These are phyloP conservation scores for Hetaerina americana DNA, from an alignment of 1,140 invertebrate genomes.

Conservation along the genomic window DNA sequence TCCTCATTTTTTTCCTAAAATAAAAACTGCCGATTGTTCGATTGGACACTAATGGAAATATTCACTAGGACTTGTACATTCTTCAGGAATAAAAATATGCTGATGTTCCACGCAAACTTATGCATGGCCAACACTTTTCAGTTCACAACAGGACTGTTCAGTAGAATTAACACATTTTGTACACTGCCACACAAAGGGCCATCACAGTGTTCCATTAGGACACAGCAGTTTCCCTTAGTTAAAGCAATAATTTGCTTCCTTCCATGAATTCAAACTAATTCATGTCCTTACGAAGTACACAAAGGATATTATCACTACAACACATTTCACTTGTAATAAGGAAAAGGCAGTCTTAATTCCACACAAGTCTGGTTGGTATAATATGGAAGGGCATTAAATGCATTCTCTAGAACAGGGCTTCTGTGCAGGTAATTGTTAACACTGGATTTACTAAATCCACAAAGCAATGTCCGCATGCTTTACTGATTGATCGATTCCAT, in stretches of 20 bases:
- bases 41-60: neutral
- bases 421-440: neutral
- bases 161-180: neutral
- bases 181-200: neutral
- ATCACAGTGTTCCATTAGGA: neutral
- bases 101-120: neutral
- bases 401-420: neutral
- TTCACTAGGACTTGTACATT: neutral
- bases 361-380: neutral
- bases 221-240: neutral
- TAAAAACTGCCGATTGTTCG: neutral
- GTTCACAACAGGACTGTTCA: neutral
- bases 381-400: neutral
- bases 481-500: slow-evolving; percentile 13
- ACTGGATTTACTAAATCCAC: neutral
- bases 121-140: neutral
- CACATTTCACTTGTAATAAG: neutral
- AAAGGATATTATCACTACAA: neutral
- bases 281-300: neutral
- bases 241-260: neutral
- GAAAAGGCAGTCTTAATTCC: neutral
- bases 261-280: neutral
- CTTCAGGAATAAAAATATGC: neutral
- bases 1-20: neutral
- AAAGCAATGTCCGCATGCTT: neutral